Evolutionary conservation across 2,888 invertebrate genomes (phyloP).

Genomic region (Drosophila acutilabella): DNA sequence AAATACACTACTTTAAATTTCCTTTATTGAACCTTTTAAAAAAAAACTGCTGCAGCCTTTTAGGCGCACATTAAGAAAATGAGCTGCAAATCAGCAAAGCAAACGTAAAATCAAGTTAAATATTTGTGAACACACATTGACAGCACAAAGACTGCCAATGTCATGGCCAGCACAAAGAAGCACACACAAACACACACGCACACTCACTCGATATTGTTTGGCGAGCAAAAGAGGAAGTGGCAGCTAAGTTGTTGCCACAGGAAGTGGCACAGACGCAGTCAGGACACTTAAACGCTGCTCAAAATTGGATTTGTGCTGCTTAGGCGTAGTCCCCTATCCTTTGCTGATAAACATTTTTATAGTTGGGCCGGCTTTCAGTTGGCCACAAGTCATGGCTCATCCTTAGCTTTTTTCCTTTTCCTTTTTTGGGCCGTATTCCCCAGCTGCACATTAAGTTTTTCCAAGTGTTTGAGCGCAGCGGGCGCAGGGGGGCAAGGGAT

Average conservation of each 20-base stretch:
- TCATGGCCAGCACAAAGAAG: constrained; percentile 51
- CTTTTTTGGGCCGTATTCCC: constrained; percentile 58
- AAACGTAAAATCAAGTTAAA: constrained; percentile 64
- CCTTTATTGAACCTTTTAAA: background rate
- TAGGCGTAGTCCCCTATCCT: constrained; percentile 27
- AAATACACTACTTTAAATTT: too few species aligned
- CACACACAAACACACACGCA: constrained; percentile 11
- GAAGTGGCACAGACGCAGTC: constrained; percentile 51
- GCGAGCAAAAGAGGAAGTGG: background rate
- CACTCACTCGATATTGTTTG: constrained; percentile 16
- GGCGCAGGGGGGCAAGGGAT: background rate
- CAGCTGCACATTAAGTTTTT: constrained; percentile 71
- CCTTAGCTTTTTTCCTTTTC: constrained; percentile 32
- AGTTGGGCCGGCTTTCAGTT: constrained; percentile 61
- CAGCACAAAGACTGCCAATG: constrained; percentile 43
- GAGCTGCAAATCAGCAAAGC: constrained; percentile 35
- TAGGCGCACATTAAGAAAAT: constrained; percentile 31
- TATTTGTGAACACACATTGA: constrained; percentile 53
- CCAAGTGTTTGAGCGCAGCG: constrained; percentile 2
- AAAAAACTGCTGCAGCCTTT: constrained; percentile 29
- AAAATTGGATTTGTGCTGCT: constrained; percentile 77
- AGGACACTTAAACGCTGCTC: constrained; percentile 74
- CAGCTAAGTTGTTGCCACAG: constrained; percentile 31
- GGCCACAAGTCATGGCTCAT: constrained; percentile 78
- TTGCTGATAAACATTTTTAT: constrained; percentile 77